These are phyloP conservation scores for Carabus problematicus DNA, from an alignment of 2,888 invertebrate species.

Conservation along the genomic window DNA sequence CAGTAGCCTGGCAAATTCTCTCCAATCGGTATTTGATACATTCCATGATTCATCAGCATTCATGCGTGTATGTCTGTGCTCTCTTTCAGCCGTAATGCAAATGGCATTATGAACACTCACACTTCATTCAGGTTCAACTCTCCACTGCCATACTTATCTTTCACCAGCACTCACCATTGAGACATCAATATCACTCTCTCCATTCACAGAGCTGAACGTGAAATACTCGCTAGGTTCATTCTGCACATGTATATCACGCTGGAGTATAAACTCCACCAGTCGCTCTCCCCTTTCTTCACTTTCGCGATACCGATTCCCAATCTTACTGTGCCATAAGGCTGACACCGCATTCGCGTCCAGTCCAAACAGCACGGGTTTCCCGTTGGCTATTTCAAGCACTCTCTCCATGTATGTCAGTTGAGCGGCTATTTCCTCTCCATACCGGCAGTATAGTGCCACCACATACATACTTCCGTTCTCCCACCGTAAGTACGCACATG, in stretches of 20 bases:
- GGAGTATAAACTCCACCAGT: slow-evolving; percentile 30
- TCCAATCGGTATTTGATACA: background rate
- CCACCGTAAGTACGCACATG: slow-evolving; percentile 43
- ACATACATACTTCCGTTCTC: slow-evolving; percentile 40
- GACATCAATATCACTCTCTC: slow-evolving; percentile 45
- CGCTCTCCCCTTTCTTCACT: background rate
- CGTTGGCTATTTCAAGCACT: background rate
- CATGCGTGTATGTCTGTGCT: background rate
- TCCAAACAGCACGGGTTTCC: slow-evolving; percentile 39
- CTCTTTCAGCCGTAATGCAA: background rate
- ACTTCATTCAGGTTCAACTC: background rate
- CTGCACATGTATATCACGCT: slow-evolving; percentile 36
- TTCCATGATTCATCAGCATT: background rate
- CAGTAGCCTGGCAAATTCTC: background rate
- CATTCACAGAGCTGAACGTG: slow-evolving; percentile 43
- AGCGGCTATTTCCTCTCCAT: slow-evolving; percentile 11
- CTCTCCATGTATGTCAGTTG: slow-evolving; percentile 28
- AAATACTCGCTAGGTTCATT: slow-evolving; percentile 42
- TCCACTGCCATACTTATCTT: background rate
- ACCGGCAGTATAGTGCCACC: slow-evolving; percentile 44
- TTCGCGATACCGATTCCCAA: background rate
- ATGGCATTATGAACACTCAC: slow-evolving; percentile 34
- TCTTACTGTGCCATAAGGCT: slow-evolving; percentile 45
- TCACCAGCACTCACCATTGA: slow-evolving; percentile 34
- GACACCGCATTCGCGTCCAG: slow-evolving; percentile 48